These are phyloP conservation scores for Catostylus mosaicus DNA, from an alignment of 30 jellyfish, hydroid and myxozoan species.

Conservation along the genomic window DNA sequence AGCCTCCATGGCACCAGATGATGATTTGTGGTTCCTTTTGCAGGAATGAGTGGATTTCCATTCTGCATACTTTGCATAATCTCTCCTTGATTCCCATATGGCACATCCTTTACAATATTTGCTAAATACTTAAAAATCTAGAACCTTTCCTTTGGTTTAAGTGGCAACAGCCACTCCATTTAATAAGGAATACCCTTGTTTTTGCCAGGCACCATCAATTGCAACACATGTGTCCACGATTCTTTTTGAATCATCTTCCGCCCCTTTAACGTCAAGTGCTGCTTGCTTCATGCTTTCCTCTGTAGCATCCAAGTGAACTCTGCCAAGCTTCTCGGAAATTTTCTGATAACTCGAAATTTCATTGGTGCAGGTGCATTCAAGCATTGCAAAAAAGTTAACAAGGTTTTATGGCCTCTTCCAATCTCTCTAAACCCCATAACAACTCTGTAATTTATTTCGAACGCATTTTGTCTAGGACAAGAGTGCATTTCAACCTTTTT, in stretches of 20 bases:
- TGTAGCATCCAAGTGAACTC: neutral
- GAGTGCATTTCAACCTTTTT: too few relatives aligned
- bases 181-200: neutral
- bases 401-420: neutral
- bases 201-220: neutral
- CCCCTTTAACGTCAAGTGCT: neutral
- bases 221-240: neutral
- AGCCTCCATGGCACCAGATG: conserved; percentile 1
- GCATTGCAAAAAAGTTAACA: neutral
- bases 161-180: neutral
- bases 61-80: neutral
- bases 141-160: neutral
- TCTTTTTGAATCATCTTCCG: too few relatives aligned
- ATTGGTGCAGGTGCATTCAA: neutral
- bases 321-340: neutral
- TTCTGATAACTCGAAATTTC: neutral
- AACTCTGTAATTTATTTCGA: neutral
- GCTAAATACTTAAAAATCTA: neutral
- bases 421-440: neutral
- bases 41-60: neutral
- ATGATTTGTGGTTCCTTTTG: neutral
- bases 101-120: neutral
- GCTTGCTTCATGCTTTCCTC: too few relatives aligned
- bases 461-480: neutral
- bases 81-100: neutral